Base-by-base conservation (phyloP, 2,888 invertebrate species). In the Zhengitettix transpicula region DNA sequence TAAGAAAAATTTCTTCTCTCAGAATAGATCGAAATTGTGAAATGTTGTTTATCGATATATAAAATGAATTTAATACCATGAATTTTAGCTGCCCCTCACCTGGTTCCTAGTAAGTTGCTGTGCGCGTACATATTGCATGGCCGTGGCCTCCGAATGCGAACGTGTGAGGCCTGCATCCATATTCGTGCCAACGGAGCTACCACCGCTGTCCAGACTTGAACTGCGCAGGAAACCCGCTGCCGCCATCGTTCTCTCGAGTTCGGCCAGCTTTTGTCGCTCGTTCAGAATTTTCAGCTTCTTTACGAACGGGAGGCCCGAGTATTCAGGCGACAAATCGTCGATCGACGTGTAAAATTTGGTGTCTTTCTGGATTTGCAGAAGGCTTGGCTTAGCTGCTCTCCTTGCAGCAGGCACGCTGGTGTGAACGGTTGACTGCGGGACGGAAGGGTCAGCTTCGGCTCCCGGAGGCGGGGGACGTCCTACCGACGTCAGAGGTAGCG, bases 201-300 rank as follows among this genome's bases (percentile, higher is more conserved):
- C 42, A 3, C 82, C 79, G 67, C 69, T 84, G 68, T 91, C 90
- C 68, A 90, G 76, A 67, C 89, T 90, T 61, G 88, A 87, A 71
- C 89, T 90, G 63, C 90, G 78, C 62, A 81, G 80, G 71, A 84
- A 82, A 40, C 88, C 83, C 12, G 83, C 87, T 65, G 80, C 64
- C 65, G 80, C 64, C 40, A 67, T 61, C 65, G 60, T 65, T 62
- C 61, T 82, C 71, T 90, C 89, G 55, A 91, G 75, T 70, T 89
- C 89, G 42, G 87, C 89, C 63, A 91, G 73, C 74, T 90, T 91
- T 70, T 90, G 90, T 11, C 90, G 79, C 73, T 91, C 91, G 71
- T 91, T 91, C 55, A 91, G 77, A 66, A 92, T 91, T 76, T 91
- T 90, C 56, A 91, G 74, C 67, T 90, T 89, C 72, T 91, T 91